Evolutionary conservation across 2,113 vertebrate genomes (phyloP), one percentile per base, ranked within the genome.

Genomic region (Puntigrus tetrazona): DNA sequence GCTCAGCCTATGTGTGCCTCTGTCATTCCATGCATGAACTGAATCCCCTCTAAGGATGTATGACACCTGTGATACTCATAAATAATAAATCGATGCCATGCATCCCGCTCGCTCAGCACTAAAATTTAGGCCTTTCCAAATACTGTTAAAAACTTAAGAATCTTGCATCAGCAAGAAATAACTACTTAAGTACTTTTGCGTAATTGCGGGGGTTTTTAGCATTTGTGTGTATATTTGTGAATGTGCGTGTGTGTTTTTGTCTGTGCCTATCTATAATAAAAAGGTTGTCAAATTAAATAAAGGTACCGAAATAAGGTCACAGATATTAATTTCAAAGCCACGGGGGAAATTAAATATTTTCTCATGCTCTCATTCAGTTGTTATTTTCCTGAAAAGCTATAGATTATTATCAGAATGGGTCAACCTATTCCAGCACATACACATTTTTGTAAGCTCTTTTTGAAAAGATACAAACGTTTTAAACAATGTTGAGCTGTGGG

Each of bases 1-100:
- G 81, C 38, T 87, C 70, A 84, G 36, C 70, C 79, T 61, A 78
- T 10, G 78, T 69, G 55, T 74, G 76, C 31, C 11, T 6, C 47
- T 78, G 52, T 34, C 36, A 25, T 61, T 38, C 20, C 27, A 45
- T 45, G 52, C 65, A 47, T 36, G 43, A 50, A 7, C 41, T 43
- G 69, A 59, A 65, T 59, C 67, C 31, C 34, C 43, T 57, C 41
- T 27, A 45, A 55, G 70, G 38, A 70, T 80, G 47, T 22, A 55
- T 18, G n/a, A 18, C 72, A 85, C 59, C 57, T 76, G 34, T 57
- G 34, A 55, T 38, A 29, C 14, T 25, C 29, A 79, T 84, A 52
- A 76, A 77, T 59, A 86, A 82, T 78, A 7, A 22, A 86, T 59
- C 0, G 6, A 11, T 50, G 22, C 20, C 18, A 55, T 7, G 5